Conservation (phyloP, 1,140 invertebrate species). For the Drosophila triauraria region DNA sequence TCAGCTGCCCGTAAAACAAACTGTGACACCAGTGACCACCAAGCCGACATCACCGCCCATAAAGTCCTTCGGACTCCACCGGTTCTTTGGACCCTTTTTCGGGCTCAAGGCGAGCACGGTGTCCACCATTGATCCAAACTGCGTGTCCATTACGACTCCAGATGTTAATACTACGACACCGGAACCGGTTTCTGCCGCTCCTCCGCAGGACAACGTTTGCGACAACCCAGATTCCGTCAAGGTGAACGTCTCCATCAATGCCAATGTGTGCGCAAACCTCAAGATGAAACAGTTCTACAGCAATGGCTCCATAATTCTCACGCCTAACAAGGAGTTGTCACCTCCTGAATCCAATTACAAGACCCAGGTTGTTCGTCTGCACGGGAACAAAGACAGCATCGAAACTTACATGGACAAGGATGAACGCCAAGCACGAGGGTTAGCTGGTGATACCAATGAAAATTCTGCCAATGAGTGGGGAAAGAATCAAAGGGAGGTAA, state of each 20-base stretch:
- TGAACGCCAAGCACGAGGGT: too few relatives aligned
- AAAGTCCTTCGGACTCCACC: slow-evolving; percentile 26
- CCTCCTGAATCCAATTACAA: not conserved
- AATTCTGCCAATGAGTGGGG: not conserved
- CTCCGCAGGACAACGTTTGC: slow-evolving; percentile 21
- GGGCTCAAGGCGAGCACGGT: not conserved
- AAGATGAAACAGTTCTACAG: slow-evolving; percentile 62
- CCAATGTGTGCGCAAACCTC: slow-evolving; percentile 59
- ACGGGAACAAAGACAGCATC: too few relatives aligned
- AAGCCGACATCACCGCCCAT: not conserved
- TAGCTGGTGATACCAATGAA: too few relatives aligned
- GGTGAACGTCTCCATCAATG: slow-evolving; percentile 68
- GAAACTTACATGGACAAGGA: too few relatives aligned
- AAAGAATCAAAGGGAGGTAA: not conserved
- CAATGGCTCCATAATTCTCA: slow-evolving; percentile 67
- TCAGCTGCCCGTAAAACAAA: not conserved
- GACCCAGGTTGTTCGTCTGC: too few relatives aligned
- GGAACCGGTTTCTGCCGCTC: too few relatives aligned
- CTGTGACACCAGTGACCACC: not conserved
- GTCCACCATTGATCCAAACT: slow-evolving; percentile 53
- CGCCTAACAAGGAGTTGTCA: slow-evolving; percentile 14
- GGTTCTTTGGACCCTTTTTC: slow-evolving; percentile 36
- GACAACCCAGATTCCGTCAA: slow-evolving; percentile 51
- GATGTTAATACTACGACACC: not conserved
- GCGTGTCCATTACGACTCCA: slow-evolving; percentile 37